Percentiles rank a stretch among this genome's conserved stretches.
These are phyloP conservation scores for Bugulina stolonifera DNA, from an alignment of 2,888 invertebrate genomes.

Conservation along the genomic window DNA sequence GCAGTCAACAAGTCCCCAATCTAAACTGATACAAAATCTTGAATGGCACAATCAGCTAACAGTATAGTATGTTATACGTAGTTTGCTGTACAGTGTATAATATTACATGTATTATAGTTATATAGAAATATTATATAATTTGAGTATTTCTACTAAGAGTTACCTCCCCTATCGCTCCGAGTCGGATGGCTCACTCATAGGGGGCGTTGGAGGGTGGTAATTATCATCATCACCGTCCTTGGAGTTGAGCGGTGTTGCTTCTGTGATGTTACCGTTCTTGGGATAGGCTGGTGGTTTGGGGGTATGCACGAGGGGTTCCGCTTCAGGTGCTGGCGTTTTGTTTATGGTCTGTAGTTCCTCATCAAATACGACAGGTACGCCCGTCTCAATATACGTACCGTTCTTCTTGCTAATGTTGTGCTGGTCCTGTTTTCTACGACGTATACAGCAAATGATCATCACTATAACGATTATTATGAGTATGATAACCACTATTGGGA, in stretches of 20 bases:
- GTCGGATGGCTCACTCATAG: neutral
- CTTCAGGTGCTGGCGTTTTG: neutral
- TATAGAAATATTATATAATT: no score
- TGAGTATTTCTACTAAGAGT: neutral
- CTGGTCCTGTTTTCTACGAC: neutral
- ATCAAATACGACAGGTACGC: constrained; percentile 17
- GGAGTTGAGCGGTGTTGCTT: neutral
- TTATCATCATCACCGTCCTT: neutral
- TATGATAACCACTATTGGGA: neutral
- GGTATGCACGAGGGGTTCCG: neutral
- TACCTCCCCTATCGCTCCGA: neutral
- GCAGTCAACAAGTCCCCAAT: no score
- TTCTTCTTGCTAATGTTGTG: neutral
- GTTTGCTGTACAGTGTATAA: no score
- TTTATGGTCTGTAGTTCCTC: neutral
- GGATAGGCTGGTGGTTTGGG: constrained; percentile 19
- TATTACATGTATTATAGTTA: no score
- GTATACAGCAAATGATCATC: neutral
- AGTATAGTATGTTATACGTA: no score
- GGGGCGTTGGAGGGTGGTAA: neutral
- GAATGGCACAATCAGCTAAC: no score
- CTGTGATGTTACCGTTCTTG: neutral
- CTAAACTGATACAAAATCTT: no score
- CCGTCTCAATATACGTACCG: constrained; percentile 15
- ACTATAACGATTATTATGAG: neutral